Evolutionary conservation across 2,113 vertebrate genomes (phyloP).

Genomic region (Clinocottus analis): DNA sequence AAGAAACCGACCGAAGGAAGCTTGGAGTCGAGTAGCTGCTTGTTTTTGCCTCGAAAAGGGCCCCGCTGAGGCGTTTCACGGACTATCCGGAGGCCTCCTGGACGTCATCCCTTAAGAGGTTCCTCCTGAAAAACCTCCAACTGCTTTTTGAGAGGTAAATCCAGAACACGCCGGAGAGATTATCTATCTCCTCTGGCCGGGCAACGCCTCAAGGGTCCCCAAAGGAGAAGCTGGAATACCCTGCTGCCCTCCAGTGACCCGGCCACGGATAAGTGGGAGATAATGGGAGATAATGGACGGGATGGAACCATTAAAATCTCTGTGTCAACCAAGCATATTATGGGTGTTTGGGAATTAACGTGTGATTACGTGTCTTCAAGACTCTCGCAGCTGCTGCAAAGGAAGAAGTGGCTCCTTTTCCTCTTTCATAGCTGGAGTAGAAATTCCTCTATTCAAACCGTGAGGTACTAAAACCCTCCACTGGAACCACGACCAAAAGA

Average conservation of each 20-base stretch:
- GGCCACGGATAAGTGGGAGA: too few relatives aligned
- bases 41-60: too few relatives aligned
- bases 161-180: background rate
- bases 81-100: too few relatives aligned
- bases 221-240: too few relatives aligned
- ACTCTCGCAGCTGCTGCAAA: background rate
- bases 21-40: too few relatives aligned
- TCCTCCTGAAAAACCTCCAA: too few relatives aligned
- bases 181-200: background rate
- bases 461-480: constrained; percentile 32
- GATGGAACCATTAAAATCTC: background rate
- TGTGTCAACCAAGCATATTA: background rate
- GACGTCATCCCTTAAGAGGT: too few relatives aligned
- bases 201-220: background rate
- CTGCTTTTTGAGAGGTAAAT: too few relatives aligned
- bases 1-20: too few relatives aligned
- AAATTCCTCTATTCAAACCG: constrained; percentile 44
- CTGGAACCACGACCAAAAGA: constrained; percentile 25
- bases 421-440: background rate
- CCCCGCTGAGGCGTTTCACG: too few relatives aligned
- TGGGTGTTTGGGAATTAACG: background rate
- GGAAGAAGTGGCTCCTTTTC: background rate
- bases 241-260: too few relatives aligned
- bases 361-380: background rate
- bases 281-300: too few relatives aligned